A percentile compares a stretch with the other conserved stretches of the same genome.
These are phyloP conservation scores for Tuberolachnus salignus DNA, from an alignment of 2,888 invertebrate genomes.

Conservation along the genomic window DNA sequence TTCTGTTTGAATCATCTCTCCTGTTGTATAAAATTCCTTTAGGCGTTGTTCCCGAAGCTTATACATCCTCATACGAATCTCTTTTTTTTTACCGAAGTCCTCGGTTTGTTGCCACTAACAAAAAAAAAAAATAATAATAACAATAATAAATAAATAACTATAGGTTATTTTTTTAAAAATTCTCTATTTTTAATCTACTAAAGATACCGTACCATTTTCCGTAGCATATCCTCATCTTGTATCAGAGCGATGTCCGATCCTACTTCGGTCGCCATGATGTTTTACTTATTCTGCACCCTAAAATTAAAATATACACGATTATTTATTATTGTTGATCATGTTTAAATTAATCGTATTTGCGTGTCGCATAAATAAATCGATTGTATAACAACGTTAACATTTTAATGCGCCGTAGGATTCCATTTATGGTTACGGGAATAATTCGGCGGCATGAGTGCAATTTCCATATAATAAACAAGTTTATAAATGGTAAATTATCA, in stretches of 20 bases:
- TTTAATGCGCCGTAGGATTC: not conserved
- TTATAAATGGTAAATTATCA: conserved; percentile 21
- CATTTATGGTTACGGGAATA: conserved; percentile 42
- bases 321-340: not conserved
- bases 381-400: not conserved
- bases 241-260: conserved; percentile 73
- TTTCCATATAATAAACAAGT: conserved; percentile 10
- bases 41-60: conserved; percentile 80
- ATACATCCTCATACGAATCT: conserved; percentile 85
- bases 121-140: conserved; percentile 60
- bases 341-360: not conserved
- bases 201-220: conserved; percentile 71
- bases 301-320: not conserved
- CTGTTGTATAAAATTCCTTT: conserved; percentile 73
- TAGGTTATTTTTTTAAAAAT: not conserved
- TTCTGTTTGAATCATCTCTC: conserved; percentile 62
- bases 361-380: not conserved
- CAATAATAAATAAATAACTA: not conserved
- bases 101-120: conserved; percentile 88
- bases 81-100: conserved; percentile 83
- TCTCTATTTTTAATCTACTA: not conserved
- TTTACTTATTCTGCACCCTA: not conserved
- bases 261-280: conserved; percentile 61
- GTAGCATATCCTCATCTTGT: conserved; percentile 77
- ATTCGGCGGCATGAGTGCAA: not conserved